Percentiles rank a stretch among this genome's conserved stretches.
Conservation (phyloP, 2,113 vertebrate genomes). For the Cynocephalus volans region DNA sequence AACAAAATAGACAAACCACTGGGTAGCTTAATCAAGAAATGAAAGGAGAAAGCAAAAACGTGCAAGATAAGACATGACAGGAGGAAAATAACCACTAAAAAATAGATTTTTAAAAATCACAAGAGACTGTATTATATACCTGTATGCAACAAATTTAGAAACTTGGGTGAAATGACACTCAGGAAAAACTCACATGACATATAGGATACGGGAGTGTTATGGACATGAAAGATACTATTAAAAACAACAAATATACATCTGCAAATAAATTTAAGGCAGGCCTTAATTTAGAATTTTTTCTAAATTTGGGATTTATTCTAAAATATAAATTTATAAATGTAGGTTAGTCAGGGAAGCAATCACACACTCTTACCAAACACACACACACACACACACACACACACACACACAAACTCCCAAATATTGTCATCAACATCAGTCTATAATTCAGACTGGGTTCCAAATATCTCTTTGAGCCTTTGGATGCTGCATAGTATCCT, state of each 20-base stretch:
- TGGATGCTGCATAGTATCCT: background rate
- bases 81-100: background rate
- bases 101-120: background rate
- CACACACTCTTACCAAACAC: background rate
- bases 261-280: background rate
- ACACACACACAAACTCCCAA: background rate
- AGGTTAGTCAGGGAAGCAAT: background rate
- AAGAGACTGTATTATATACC: background rate
- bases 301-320: background rate
- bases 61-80: background rate
- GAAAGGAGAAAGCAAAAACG: background rate
- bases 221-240: background rate
- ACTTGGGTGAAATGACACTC: background rate
- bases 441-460: background rate
- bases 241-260: background rate
- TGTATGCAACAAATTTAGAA: conserved; percentile 8
- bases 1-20: background rate
- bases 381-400: background rate
- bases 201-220: background rate
- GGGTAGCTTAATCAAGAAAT: background rate
- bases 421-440: background rate
- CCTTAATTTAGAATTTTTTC: background rate
- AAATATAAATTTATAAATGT: background rate
- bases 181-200: background rate
- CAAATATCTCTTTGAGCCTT: background rate